Conservation (phyloP, 1,140 invertebrate genomes). For the Drosophila tristis region DNA sequence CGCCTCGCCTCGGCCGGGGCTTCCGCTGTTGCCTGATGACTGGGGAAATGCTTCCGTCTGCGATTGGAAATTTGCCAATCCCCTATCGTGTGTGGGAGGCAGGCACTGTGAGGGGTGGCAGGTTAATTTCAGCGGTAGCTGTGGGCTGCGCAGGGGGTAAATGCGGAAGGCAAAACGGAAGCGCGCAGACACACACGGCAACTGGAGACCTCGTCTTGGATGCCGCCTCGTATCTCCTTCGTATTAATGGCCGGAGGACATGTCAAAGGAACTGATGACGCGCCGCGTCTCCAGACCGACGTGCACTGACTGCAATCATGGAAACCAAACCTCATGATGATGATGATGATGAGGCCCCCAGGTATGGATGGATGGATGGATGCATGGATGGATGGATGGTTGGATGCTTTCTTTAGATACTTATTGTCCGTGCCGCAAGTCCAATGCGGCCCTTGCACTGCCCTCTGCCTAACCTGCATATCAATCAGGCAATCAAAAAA, state of each 20-base stretch:
- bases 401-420: constrained; percentile 5
- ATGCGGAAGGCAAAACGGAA: constrained; percentile 61
- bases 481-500: constrained; percentile 49
- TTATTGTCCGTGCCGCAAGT: constrained; percentile 22
- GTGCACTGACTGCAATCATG: constrained; percentile 70
- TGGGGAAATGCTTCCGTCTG: constrained; percentile 59
- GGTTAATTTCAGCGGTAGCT: constrained; percentile 63
- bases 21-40: constrained; percentile 59
- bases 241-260: constrained; percentile 67
- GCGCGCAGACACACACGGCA: constrained; percentile 42
- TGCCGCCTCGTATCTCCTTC: constrained; percentile 16
- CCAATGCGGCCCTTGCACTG: neutral
- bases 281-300: constrained; percentile 53
- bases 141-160: neutral
- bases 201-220: constrained; percentile 25
- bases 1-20: constrained; percentile 30
- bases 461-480: constrained; percentile 56
- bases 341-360: neutral
- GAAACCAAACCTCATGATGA: constrained; percentile 35
- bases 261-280: constrained; percentile 74
- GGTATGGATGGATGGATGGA: no score
- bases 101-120: constrained; percentile 11
- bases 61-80: constrained; percentile 62
- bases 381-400: no score
- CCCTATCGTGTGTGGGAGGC: neutral